Evolutionary conservation across 2,888 invertebrate species (phyloP), one percentile per base, ranked within the genome.

Genomic region (Timandra comae): DNA sequence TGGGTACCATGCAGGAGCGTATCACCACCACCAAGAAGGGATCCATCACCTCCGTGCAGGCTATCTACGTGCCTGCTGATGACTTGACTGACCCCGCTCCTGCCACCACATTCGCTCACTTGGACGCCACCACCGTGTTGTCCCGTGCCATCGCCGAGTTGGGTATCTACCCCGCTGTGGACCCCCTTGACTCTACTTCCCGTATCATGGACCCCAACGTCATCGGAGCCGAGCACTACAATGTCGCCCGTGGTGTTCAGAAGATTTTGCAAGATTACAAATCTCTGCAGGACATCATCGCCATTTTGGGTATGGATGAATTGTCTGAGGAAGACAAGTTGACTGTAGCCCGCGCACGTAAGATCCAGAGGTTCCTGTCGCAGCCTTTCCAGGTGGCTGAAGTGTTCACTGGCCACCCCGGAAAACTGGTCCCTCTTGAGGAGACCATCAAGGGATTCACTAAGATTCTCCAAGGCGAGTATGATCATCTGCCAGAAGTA

Each of bases 1-100:
- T 97, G 97, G 97, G 97, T 91, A 91, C 93, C 66, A 96, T 97
- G 97, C 97, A 98, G 90, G 97, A 98, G 81, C 90, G 96, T 71
- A 97, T 97, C 79, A 97, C 97, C 45, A 96, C 97, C 55, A 97
- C 97, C 52, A 95, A 91, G 82, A 96, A 96, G 80, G 97, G 97
- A 49, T 97, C 97, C 55, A 97, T 97, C 67, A 98, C 97, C 41
- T 97, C 97, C 27, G 97, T 98, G 55, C 96, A 96, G 84, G 97
- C 97, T 51, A 96, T 97, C 70, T 97, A 97, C 62, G 97, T 97
- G 59, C 97, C 97, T 12, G 97, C 97, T 68, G 97, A 97, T 79
- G 97, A 97, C 82, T 92, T 97, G 84, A 96, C 96, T 63, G 97
- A 97, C 88, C 97, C 97, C 43, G 96, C 97, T 29, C 97, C 97